Evolutionary conservation across 2,113 vertebrate species (phyloP).

Genomic region (Oxyruncus cristatus): DNA sequence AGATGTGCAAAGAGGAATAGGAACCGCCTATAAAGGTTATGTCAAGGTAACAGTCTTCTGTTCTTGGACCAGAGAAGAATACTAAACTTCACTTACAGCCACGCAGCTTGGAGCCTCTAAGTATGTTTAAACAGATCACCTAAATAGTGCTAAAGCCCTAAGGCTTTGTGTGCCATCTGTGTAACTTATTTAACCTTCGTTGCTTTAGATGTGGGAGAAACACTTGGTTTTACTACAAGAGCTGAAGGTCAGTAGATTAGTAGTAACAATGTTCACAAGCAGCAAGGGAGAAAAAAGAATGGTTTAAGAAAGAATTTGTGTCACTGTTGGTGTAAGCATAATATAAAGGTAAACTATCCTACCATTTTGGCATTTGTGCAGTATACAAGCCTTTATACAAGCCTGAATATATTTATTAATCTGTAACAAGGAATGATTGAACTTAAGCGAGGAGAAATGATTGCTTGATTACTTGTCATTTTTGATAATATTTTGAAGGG

Average conservation of each 20-base stretch:
- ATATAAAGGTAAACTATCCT: not conserved
- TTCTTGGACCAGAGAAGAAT: not conserved
- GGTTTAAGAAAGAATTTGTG: not conserved
- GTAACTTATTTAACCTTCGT: not conserved
- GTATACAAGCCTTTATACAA: not conserved
- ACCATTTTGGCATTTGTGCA: not conserved
- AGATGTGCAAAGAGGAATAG: conserved; percentile 94
- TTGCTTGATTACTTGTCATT: not conserved
- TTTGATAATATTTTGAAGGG: not conserved
- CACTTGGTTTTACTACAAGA: not conserved
- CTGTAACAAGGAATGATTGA: not conserved
- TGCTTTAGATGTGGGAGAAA: conserved; percentile 32
- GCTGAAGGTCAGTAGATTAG: not conserved
- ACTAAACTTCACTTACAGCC: not conserved
- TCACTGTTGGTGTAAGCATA: not conserved
- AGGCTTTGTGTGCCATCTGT: not conserved
- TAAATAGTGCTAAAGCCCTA: not conserved
- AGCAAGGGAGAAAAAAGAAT: not conserved
- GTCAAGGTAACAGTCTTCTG: conserved; percentile 84
- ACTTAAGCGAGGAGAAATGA: not conserved
- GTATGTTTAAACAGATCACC: not conserved
- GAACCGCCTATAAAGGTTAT: conserved; percentile 95
- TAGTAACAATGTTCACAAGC: not conserved
- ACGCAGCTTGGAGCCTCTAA: not conserved
- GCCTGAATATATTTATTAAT: not conserved